These are phyloP conservation scores for Neogobius melanostomus DNA, from an alignment of 2,113 vertebrate genomes.

Conservation along the genomic window DNA sequence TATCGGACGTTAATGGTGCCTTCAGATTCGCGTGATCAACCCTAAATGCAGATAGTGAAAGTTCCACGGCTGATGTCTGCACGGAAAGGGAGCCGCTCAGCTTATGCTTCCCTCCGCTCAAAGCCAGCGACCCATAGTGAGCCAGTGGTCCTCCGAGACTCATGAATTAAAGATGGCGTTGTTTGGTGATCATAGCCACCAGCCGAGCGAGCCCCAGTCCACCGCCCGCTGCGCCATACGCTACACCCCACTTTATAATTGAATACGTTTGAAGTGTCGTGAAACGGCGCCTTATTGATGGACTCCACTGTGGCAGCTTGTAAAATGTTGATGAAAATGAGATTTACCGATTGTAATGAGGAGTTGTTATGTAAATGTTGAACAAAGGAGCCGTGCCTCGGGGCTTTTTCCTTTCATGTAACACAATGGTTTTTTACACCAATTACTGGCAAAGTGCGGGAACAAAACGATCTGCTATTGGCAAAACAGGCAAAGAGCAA, in stretches of 20 bases:
- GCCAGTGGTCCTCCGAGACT: not conserved
- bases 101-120: not conserved
- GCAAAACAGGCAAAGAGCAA: conserved; percentile 35
- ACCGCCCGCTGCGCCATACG: conserved; percentile 21
- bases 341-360: conserved; percentile 45
- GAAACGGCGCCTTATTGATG: conserved; percentile 16
- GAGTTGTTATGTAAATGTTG: conserved; percentile 51
- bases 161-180: conserved; percentile 24
- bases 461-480: conserved; percentile 34
- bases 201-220: not conserved
- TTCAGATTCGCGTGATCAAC: not conserved
- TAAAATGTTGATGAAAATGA: conserved; percentile 13
- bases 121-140: not conserved
- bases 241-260: conserved; percentile 16
- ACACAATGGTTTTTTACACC: conserved; percentile 20
- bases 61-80: conserved; percentile 6
- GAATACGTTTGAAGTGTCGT: conserved; percentile 26
- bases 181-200: conserved; percentile 5
- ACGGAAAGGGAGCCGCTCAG: not conserved
- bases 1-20: not conserved
- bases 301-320: conserved; percentile 11
- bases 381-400: conserved; percentile 42
- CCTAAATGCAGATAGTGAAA: not conserved
- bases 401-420: conserved; percentile 44
- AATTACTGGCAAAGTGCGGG: conserved; percentile 23